Conservation (phyloP, 2,113 vertebrate species). For the Narcine bancroftii region DNA sequence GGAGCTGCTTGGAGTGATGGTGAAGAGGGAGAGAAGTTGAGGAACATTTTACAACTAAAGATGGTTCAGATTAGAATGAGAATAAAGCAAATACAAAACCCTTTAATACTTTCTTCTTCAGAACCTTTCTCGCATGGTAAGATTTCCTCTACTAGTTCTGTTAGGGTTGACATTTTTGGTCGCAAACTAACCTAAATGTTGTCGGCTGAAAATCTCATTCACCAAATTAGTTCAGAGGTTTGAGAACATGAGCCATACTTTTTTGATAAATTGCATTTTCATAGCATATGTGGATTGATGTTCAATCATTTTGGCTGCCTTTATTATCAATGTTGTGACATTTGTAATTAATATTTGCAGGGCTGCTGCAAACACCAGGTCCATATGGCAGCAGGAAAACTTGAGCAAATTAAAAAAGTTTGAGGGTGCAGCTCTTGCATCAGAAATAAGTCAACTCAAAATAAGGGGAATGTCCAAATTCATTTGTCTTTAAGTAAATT, state of each 20-base stretch:
- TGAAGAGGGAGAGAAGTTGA: background rate
- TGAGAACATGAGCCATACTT: background rate
- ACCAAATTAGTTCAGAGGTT: background rate
- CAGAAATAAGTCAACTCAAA: background rate
- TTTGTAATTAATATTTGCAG: background rate
- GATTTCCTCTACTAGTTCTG: background rate
- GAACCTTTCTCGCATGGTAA: background rate
- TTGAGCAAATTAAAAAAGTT: background rate
- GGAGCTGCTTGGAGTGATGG: background rate
- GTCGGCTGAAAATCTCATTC: background rate
- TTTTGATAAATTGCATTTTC: background rate
- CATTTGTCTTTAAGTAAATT: background rate
- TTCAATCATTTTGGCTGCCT: background rate
- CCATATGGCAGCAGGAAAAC: background rate
- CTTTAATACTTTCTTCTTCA: conserved; percentile 9
- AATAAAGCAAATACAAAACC: background rate
- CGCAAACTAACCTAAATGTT: background rate
- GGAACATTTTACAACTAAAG: background rate
- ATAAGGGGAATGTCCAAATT: background rate
- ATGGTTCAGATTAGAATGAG: background rate
- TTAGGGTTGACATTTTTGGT: background rate
- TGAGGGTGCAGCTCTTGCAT: background rate
- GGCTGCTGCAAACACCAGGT: background rate
- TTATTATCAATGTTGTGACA: background rate
- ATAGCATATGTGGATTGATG: background rate